These are phyloP conservation scores for Prochilodus magdalenae DNA, from an alignment of 2,113 vertebrate genomes.

Conservation along the genomic window DNA sequence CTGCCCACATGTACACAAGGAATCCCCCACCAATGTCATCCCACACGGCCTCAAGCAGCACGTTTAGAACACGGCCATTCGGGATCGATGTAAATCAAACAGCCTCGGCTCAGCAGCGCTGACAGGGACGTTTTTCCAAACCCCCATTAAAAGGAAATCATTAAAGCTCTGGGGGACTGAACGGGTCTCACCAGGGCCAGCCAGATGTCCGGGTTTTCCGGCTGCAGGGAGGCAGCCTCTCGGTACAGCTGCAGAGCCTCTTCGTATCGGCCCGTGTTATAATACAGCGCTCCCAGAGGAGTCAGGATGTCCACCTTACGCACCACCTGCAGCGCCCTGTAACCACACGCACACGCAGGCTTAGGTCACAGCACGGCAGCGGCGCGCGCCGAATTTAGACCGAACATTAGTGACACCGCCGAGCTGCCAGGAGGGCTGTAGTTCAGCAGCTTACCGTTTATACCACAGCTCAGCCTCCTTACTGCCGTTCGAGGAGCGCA, in stretches of 20 bases:
- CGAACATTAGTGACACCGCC: not conserved
- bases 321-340: conserved; percentile 87
- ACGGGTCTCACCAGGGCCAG: conserved; percentile 86
- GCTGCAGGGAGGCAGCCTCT: conserved; percentile 84
- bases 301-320: conserved; percentile 88
- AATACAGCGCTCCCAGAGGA: conserved; percentile 92
- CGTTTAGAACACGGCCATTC: not conserved
- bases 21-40: not conserved
- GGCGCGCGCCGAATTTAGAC: not conserved
- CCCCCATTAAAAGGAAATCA: not conserved
- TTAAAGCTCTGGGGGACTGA: not conserved
- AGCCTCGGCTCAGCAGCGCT: not conserved
- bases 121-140: not conserved
- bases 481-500: conserved; percentile 89
- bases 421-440: not conserved
- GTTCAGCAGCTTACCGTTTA: conserved; percentile 79
- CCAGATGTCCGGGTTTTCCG: conserved; percentile 83
- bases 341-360: not conserved
- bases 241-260: conserved; percentile 89
- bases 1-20: not conserved
- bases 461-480: conserved; percentile 91
- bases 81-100: conserved; percentile 1
- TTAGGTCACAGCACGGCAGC: not conserved
- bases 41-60: not conserved
- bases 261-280: conserved; percentile 91